phyloP scores from a whole-genome alignment of 2,888 invertebrate species.

The Caenorhabditis becei region DNA sequence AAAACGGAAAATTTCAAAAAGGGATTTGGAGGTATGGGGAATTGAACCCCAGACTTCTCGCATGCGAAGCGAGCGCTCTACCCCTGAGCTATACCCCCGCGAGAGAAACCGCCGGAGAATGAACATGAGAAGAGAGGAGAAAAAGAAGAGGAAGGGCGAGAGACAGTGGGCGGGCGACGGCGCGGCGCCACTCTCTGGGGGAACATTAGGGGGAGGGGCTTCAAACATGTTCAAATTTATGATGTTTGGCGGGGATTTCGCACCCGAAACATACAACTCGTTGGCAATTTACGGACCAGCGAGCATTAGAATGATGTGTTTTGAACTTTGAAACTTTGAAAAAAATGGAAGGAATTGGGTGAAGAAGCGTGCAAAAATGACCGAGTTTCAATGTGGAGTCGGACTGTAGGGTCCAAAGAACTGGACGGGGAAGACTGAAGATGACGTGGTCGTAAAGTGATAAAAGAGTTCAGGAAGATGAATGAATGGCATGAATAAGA shows the following conservation, averaged over 20 bases:
- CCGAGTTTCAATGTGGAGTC: background rate
- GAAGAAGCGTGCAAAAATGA: background rate
- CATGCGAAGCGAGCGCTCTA: slow-evolving; percentile 80
- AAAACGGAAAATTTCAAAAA: slow-evolving; percentile 36
- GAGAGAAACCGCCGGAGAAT: background rate
- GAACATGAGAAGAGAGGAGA: slow-evolving; percentile 8
- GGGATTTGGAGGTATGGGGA: slow-evolving; percentile 75
- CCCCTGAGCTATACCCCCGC: slow-evolving; percentile 73
- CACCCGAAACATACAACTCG: slow-evolving; percentile 15
- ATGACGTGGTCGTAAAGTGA: slow-evolving; percentile 7
- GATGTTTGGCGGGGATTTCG: slow-evolving; percentile 16
- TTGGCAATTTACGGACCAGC: slow-evolving; percentile 32
- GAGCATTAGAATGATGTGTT: slow-evolving; percentile 32
- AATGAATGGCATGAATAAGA: slow-evolving; percentile 23
- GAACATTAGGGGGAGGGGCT: slow-evolving; percentile 28
- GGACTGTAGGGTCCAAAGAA: slow-evolving; percentile 3
- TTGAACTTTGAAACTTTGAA: slow-evolving; percentile 24
- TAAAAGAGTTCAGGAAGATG: slow-evolving; percentile 36
- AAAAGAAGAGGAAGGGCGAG: background rate
- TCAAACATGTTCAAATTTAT: slow-evolving; percentile 40
- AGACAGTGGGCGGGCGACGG: background rate
- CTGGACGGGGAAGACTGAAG: background rate
- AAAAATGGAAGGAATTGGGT: slow-evolving; percentile 4
- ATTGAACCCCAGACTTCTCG: slow-evolving; percentile 79
- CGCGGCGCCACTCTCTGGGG: slow-evolving; percentile 32